Percentiles rank a stretch among this genome's conserved stretches.
Conservation (phyloP, 2,888 invertebrate species). For the Perizoma flavofasciatum region DNA sequence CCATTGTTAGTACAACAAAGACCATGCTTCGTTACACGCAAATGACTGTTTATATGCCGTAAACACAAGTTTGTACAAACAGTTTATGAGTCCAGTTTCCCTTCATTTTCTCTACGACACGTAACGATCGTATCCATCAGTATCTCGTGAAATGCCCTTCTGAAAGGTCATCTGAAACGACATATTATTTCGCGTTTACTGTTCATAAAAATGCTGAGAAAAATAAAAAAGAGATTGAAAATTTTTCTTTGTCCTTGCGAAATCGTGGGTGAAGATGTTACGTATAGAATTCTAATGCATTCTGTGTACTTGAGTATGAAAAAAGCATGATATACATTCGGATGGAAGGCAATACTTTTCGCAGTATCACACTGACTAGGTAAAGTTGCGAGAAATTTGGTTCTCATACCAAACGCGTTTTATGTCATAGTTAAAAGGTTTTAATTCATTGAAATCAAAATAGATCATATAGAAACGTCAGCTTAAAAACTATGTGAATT, state of each 20-base stretch:
- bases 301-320: conserved; percentile 15
- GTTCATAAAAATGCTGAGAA: conserved; percentile 34
- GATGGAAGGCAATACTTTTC: not conserved
- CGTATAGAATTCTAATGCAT: conserved; percentile 33
- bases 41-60: conserved; percentile 54
- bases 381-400: not conserved
- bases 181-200: conserved; percentile 32
- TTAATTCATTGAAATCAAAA: too few species aligned
- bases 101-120: conserved; percentile 43
- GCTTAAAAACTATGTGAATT: too few species aligned
- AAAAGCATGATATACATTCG: conserved; percentile 3
- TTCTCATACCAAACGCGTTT: not conserved
- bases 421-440: not conserved
- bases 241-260: conserved; percentile 43
- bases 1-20: conserved; percentile 1
- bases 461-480: too few species aligned
- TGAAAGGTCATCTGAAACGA: conserved; percentile 36
- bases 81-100: conserved; percentile 41
- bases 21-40: conserved; percentile 29
- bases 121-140: conserved; percentile 38
- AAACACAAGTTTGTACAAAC: conserved; percentile 48
- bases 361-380: too few species aligned
- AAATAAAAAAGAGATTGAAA: conserved; percentile 37
- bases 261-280: conserved; percentile 33
- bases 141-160: conserved; percentile 30